phyloP scores from a whole-genome alignment of 2,113 vertebrate genomes.

The cat (Felis catus) region DNA sequence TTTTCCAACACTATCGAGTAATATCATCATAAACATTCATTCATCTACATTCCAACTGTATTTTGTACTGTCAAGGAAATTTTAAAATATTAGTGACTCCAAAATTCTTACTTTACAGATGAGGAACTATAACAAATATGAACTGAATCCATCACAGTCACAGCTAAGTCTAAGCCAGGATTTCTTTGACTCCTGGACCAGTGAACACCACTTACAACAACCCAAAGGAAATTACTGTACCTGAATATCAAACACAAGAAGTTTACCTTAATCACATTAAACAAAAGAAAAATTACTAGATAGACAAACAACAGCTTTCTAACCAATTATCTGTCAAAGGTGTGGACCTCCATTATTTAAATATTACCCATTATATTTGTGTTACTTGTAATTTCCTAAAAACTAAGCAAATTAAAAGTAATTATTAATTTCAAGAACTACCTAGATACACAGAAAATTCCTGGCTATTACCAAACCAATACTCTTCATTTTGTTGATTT shows the following conservation, averaged over 20 bases:
- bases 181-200: not conserved
- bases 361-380: not conserved
- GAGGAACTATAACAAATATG: constrained; percentile 16
- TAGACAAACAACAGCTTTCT: not conserved
- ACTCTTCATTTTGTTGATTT: not conserved
- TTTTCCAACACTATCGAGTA: constrained; percentile 43
- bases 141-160: not conserved
- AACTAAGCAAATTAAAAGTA: not conserved
- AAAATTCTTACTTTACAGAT: not conserved
- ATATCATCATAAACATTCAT: not conserved
- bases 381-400: constrained; percentile 1
- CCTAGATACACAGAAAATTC: not conserved
- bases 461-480: not conserved
- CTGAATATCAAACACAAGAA: not conserved
- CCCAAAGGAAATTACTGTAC: not conserved
- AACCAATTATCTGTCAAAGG: not conserved
- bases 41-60: not conserved
- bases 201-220: not conserved
- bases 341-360: not conserved
- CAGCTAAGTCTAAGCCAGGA: not conserved
- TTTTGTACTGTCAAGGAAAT: not conserved
- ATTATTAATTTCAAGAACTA: constrained; percentile 10
- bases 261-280: not conserved
- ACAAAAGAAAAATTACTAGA: constrained; percentile 19
- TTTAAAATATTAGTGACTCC: not conserved